Evolutionary conservation across 1,140 invertebrate genomes (phyloP), one percentile per base, ranked within the genome.

Genomic region (Plutomurus gul): DNA sequence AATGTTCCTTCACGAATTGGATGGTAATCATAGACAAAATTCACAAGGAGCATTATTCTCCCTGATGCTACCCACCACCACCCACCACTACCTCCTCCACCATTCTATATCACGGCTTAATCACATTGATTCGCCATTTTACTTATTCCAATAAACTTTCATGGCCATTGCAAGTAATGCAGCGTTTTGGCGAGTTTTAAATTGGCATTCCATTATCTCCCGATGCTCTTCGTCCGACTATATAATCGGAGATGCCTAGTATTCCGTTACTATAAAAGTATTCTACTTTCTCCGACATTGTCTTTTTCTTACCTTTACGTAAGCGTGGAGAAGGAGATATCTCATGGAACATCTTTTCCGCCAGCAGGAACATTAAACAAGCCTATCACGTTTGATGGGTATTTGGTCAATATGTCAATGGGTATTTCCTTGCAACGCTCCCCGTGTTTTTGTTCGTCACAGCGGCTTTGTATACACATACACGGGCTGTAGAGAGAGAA

Each of bases 291-390:
- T n/a, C n/a, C n/a, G n/a, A n/a, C n/a, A n/a, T n/a, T n/a, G n/a
- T n/a, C n/a, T n/a, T n/a, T n/a, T n/a, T n/a, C n/a, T 65, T 65
- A 65, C 27, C 22, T 65, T 65, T 65, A 65, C 36, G 56, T 65
- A 65, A 65, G 36, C n/a, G n/a, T 65, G 27, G 25, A 65, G 30
- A 8, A 16, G 25, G 27, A 27, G 56, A 65, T 65, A 65, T 6
- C 27, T 4, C 36, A 65, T 18, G 3, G 36, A 36, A 16, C 30
- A 16, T 13, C 11, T 36, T 65, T 27, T 65, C 27, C 30, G 13
- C 10, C 10, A 33, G 36, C 30, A 65, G 2, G 51, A 16, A 65
- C 56, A 27, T 65, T 65, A 30, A 65, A 65, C 56, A 65, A 65
- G 36, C 56, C 56, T 65, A 65, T 65, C 25, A 33, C 16, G n/a